phyloP scores from a whole-genome alignment of 2,888 invertebrate genomes.

The Tipula unca region DNA sequence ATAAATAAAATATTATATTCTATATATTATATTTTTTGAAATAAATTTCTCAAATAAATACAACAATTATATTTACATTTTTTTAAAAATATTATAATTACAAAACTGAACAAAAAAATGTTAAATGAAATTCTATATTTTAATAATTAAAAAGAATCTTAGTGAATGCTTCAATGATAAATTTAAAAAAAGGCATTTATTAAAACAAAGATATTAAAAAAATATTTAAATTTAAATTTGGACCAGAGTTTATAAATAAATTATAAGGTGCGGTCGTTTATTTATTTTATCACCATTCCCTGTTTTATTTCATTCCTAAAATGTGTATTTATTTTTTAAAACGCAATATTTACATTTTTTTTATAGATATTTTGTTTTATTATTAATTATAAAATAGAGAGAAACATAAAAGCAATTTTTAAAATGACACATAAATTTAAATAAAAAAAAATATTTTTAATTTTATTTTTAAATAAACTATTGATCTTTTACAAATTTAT shows the following conservation, averaged over 20 bases:
- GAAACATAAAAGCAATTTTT: not conserved
- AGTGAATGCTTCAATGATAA: not conserved
- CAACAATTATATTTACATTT: slow-evolving; percentile 9
- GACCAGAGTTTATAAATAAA: not conserved
- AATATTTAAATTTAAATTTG: not conserved
- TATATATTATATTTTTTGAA: not conserved
- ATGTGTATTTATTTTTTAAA: not conserved
- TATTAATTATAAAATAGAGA: not conserved
- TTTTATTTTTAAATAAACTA: not conserved
- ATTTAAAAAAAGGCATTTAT: not conserved
- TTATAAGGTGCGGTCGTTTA: not conserved
- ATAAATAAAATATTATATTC: not conserved
- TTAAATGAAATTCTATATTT: not conserved
- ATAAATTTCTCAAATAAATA: not conserved
- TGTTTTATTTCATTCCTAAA: not conserved
- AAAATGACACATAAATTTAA: not conserved
- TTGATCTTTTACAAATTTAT: not conserved
- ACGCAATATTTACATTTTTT: not conserved
- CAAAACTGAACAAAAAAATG: not conserved
- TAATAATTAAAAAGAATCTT: not conserved
- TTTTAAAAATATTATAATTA: not conserved
- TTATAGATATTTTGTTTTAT: not conserved
- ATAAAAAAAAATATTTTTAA: not conserved
- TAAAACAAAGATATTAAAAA: not conserved
- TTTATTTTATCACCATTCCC: not conserved